Conservation (phyloP, 2,113 vertebrate species). For the Zosterops hypoxanthus region DNA sequence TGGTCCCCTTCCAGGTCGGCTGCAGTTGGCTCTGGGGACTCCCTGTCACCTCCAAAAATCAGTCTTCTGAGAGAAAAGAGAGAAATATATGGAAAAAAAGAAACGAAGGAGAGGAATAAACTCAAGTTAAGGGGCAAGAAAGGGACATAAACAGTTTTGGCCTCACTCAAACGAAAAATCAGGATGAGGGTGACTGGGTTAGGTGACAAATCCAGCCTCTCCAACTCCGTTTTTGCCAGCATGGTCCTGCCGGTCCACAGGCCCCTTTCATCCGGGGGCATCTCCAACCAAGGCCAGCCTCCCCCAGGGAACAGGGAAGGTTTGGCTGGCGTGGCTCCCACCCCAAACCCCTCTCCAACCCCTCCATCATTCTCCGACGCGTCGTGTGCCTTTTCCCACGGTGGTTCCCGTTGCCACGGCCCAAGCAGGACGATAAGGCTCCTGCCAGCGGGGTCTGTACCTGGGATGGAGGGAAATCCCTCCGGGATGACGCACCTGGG, state of each 20-base stretch:
- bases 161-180: rapidly evolving
- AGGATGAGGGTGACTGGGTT: too few species aligned
- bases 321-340: not conserved
- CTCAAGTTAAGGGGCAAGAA: not conserved
- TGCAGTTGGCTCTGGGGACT: not conserved
- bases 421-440: rapidly evolving
- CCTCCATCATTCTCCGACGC: rapidly evolving
- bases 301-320: not conserved
- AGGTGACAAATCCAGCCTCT: not conserved
- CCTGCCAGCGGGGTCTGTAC: not conserved
- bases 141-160: not conserved
- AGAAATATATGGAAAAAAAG: not conserved
- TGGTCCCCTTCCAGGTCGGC: not conserved
- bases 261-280: not conserved
- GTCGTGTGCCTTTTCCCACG: not conserved
- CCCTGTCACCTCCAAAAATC: not conserved
- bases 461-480: not conserved
- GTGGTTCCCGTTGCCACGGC: not conserved
- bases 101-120: not conserved
- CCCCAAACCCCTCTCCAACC: not conserved
- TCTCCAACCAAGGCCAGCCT: not conserved
- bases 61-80: not conserved
- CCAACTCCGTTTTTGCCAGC: not conserved
- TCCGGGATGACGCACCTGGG: not conserved
- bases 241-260: too few species aligned